phyloP scores from a whole-genome alignment of 2,888 invertebrate species.

The Mimachlamys varia region DNA sequence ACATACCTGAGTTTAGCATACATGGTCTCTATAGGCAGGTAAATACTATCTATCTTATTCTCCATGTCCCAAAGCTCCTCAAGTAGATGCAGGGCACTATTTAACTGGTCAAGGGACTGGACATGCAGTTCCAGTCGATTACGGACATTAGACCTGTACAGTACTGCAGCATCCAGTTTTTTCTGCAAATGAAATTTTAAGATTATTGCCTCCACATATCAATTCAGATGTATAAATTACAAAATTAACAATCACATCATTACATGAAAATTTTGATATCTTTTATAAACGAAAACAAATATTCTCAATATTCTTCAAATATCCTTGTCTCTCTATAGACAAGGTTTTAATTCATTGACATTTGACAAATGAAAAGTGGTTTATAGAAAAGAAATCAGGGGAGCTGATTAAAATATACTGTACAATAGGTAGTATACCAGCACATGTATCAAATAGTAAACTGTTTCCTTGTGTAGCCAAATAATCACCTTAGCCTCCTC shows the following conservation, averaged over 20 bases:
- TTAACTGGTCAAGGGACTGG: conserved; percentile 80
- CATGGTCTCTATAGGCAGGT: conserved; percentile 80
- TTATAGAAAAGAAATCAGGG: not conserved
- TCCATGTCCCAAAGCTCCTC: conserved; percentile 81
- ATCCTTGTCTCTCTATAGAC: too few species aligned
- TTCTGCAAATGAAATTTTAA: conserved; percentile 65
- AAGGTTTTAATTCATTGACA: not conserved
- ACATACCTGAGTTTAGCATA: conserved; percentile 77
- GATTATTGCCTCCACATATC: not conserved
- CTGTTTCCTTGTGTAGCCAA: not conserved
- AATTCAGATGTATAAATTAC: not conserved
- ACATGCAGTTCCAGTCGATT: conserved; percentile 77
- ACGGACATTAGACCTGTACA: conserved; percentile 76
- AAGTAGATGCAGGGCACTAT: conserved; percentile 79
- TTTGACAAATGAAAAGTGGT: not conserved
- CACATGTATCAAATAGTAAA: too few species aligned
- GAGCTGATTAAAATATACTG: too few species aligned
- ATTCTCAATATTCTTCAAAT: too few species aligned
- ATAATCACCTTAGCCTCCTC: conserved; percentile 78
- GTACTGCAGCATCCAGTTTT: conserved; percentile 78
- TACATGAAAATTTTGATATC: not conserved
- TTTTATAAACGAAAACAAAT: too few species aligned
- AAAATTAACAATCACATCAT: not conserved
- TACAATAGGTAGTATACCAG: too few species aligned
- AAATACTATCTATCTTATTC: conserved; percentile 80